A percentile compares a stretch with the other conserved stretches of the same genome.
These are phyloP conservation scores for Aphodius granarius DNA, from an alignment of 2,888 invertebrate species.

Conservation along the genomic window DNA sequence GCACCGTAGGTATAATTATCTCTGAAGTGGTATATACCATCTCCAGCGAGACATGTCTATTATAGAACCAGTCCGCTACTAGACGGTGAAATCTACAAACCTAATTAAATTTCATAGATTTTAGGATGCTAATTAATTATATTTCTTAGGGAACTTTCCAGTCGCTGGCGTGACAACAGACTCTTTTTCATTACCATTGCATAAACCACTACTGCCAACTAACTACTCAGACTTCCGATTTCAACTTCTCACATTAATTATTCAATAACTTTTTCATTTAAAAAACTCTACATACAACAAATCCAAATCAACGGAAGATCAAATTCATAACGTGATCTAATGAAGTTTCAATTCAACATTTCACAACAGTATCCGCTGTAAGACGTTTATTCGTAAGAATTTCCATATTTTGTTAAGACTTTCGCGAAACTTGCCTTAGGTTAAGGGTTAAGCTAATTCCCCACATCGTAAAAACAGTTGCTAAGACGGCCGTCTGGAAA, in stretches of 20 bases:
- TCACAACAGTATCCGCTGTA: not conserved
- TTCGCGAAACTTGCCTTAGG: not conserved
- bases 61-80: not conserved
- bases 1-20: slow-evolving; percentile 6
- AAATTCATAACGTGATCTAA: not conserved
- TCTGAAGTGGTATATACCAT: slow-evolving; percentile 10
- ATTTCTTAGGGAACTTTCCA: not conserved
- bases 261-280: not conserved
- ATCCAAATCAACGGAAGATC: too few relatives aligned
- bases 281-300: not conserved
- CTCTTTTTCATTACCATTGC: not conserved
- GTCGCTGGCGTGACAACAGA: not conserved
- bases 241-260: not conserved
- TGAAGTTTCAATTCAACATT: not conserved
- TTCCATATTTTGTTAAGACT: not conserved
- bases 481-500: not conserved
- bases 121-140: slow-evolving; percentile 28
- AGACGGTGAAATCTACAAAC: slow-evolving; percentile 11
- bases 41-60: slow-evolving; percentile 6
- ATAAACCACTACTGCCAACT: not conserved
- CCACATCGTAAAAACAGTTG: not conserved
- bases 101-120: slow-evolving; percentile 32
- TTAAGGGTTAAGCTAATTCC: not conserved
- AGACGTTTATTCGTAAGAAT: not conserved
- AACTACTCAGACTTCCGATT: too few relatives aligned